Evolutionary conservation across 1,140 invertebrate species (phyloP).

Genomic region (Drosophila seguyi): DNA sequence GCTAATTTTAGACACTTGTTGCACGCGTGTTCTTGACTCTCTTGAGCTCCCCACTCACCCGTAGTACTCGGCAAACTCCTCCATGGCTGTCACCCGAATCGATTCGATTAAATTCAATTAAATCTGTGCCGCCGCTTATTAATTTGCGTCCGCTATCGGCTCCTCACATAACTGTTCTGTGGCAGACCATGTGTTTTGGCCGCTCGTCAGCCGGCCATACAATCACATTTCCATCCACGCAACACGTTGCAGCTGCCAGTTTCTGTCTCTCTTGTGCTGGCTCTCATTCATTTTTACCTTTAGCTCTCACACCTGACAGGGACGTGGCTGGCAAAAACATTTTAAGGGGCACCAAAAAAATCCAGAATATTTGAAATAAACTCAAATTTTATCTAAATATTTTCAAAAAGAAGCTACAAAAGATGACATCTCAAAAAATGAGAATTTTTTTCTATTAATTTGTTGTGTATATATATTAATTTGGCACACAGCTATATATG

Average conservation of each 20-base stretch:
- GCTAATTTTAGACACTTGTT: slow-evolving; percentile 69
- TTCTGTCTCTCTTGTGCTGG: background rate
- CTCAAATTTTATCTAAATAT: too few relatives aligned
- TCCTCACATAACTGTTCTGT: slow-evolving; percentile 50
- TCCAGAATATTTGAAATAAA: background rate
- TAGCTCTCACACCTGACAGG: slow-evolving; percentile 6
- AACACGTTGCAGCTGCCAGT: slow-evolving; percentile 41
- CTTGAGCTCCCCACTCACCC: slow-evolving; percentile 30
- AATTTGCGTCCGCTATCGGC: slow-evolving; percentile 31
- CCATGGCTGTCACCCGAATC: slow-evolving; percentile 45
- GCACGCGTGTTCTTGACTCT: slow-evolving; percentile 36
- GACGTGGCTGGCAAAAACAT: background rate
- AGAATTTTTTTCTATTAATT: too few relatives aligned
- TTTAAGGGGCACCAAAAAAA: background rate
- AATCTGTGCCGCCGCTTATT: slow-evolving; percentile 27
- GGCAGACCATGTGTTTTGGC: slow-evolving; percentile 37
- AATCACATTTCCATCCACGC: slow-evolving; percentile 46
- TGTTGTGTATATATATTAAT: too few relatives aligned
- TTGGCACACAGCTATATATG: too few relatives aligned
- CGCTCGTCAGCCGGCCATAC: slow-evolving; percentile 23
- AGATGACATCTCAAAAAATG: too few relatives aligned
- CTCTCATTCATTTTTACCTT: background rate
- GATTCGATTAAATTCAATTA: slow-evolving; percentile 56
- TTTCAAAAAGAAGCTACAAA: too few relatives aligned
- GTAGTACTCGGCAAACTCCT: slow-evolving; percentile 57